phyloP scores from a whole-genome alignment of 2,888 invertebrate species.

The Netelia inedita region DNA sequence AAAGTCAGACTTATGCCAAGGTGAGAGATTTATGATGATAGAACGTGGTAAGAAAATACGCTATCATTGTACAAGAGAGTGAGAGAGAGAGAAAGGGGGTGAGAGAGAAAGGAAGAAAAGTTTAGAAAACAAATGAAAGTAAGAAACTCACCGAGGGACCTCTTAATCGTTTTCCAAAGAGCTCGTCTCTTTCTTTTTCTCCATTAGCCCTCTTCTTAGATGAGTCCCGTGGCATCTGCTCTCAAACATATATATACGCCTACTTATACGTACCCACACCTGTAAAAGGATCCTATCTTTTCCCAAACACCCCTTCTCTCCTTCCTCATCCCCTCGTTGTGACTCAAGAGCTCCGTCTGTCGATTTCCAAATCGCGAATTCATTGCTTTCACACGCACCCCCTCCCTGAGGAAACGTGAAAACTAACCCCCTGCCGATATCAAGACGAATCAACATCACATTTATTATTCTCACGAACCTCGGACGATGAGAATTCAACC shows the following conservation, averaged over 20 bases:
- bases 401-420: not conserved
- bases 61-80: not conserved
- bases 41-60: not conserved
- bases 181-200: constrained; percentile 41
- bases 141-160: constrained; percentile 63
- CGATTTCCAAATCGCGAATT: constrained; percentile 24
- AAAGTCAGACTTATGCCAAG: too few species aligned
- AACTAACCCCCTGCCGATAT: constrained; percentile 11
- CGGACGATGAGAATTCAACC: constrained; percentile 57
- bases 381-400: constrained; percentile 17
- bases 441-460: constrained; percentile 72
- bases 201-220: constrained; percentile 58
- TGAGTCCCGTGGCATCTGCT: constrained; percentile 13
- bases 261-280: too few species aligned
- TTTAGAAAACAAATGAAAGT: constrained; percentile 60
- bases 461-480: constrained; percentile 78
- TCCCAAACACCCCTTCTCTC: too few species aligned
- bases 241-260: not conserved
- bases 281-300: too few species aligned
- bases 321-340: too few species aligned
- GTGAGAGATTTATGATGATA: not conserved
- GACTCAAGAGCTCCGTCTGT: not conserved
- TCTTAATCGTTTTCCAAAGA: constrained; percentile 66
- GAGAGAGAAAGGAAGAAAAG: not conserved
- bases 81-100: constrained; percentile 4